phyloP scores from a whole-genome alignment of 2,113 vertebrate genomes.

The Vimba vimba region DNA sequence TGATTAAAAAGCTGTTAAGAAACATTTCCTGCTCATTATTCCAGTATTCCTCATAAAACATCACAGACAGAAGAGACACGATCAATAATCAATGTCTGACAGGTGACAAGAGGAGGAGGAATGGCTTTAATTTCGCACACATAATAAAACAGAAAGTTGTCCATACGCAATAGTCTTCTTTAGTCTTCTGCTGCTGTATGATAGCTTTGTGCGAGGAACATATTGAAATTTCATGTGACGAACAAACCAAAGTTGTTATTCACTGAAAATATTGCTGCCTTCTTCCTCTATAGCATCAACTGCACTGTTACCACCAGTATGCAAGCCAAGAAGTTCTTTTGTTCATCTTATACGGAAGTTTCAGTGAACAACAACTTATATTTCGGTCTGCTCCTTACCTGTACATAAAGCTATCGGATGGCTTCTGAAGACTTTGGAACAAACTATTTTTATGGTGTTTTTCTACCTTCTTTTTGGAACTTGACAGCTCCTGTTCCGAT shows the following conservation, averaged over 20 bases:
- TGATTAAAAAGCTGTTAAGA: constrained; percentile 2
- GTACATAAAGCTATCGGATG: neutral
- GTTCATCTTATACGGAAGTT: neutral
- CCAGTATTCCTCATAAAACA: neutral
- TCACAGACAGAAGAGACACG: neutral
- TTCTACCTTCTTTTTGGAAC: neutral
- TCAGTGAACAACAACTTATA: neutral
- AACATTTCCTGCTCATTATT: neutral
- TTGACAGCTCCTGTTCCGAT: neutral
- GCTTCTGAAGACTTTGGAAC: neutral
- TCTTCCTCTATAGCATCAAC: too few relatives aligned
- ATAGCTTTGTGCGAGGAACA: neutral
- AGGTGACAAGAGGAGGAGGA: constrained; percentile 8
- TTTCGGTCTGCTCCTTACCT: neutral
- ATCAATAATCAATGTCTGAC: constrained; percentile 35
- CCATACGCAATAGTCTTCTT: too few relatives aligned
- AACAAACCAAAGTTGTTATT: neutral
- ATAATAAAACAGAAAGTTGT: neutral
- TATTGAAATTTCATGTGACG: neutral
- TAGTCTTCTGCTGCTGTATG: neutral
- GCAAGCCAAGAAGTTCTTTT: neutral
- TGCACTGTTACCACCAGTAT: neutral
- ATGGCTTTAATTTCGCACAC: neutral
- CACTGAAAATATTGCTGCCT: neutral
- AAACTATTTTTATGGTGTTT: neutral